phyloP scores from a whole-genome alignment of 2,888 invertebrate species.

The Odontocolon sp. region DNA sequence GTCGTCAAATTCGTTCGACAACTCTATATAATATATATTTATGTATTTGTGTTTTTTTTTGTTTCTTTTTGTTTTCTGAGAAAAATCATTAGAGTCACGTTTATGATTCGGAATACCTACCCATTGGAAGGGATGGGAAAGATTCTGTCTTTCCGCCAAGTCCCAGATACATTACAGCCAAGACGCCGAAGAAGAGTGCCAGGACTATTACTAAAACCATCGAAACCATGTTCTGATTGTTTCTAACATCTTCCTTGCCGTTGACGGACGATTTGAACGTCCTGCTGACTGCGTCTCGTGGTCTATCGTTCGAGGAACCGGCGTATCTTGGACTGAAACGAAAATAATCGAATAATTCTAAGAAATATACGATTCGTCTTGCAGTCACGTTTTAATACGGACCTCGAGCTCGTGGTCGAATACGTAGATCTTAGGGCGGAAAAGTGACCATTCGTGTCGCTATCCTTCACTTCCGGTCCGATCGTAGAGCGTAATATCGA shows the following conservation, averaged over 20 bases:
- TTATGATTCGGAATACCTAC: slow-evolving; percentile 76
- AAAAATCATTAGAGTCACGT: slow-evolving; percentile 39
- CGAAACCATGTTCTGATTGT: slow-evolving; percentile 79
- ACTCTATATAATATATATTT: slow-evolving; percentile 56
- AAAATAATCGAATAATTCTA: background rate
- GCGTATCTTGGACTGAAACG: slow-evolving; percentile 68
- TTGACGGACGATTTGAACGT: slow-evolving; percentile 68
- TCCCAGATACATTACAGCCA: slow-evolving; percentile 80
- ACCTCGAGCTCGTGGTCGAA: slow-evolving; percentile 72
- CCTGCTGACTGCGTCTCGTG: slow-evolving; percentile 71
- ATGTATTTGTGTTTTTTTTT: slow-evolving; percentile 41
- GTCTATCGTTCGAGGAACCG: slow-evolving; percentile 70
- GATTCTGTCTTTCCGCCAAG: slow-evolving; percentile 78
- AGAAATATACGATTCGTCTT: background rate
- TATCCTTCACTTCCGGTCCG: slow-evolving; percentile 74
- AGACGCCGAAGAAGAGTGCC: slow-evolving; percentile 78
- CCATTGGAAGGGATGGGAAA: slow-evolving; percentile 75
- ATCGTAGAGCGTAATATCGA: slow-evolving; percentile 61
- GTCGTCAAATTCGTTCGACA: too few relatives aligned
- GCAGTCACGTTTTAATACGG: slow-evolving; percentile 26
- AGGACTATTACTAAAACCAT: slow-evolving; percentile 78
- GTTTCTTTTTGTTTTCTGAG: slow-evolving; percentile 16
- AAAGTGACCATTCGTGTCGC: slow-evolving; percentile 78
- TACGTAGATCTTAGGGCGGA: slow-evolving; percentile 73
- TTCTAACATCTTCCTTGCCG: slow-evolving; percentile 74